Conservation (phyloP, 2,888 invertebrate genomes). For the Cartodere bifasciata region DNA sequence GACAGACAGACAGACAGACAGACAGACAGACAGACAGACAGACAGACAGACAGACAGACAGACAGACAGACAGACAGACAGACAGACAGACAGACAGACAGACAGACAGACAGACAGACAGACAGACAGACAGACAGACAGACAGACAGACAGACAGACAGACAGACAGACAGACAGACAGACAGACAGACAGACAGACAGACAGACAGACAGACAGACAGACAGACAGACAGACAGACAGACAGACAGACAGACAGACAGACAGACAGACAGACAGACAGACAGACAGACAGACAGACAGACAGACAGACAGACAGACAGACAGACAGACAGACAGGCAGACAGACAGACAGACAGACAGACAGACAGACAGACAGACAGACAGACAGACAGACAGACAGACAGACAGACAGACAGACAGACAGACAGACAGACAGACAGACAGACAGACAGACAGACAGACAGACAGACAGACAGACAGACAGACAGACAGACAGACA, state of each 20-base stretch:
- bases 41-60: slow-evolving; percentile 5
- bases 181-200: slow-evolving; percentile 5
- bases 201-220: slow-evolving; percentile 5
- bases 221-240: slow-evolving; percentile 2
- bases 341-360: too few species aligned
- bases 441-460: slow-evolving; percentile 2
- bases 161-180: slow-evolving; percentile 5
- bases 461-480: slow-evolving; percentile 2
- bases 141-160: slow-evolving; percentile 5
- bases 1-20: slow-evolving; percentile 5
- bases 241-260: background rate
- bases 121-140: slow-evolving; percentile 5
- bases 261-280: background rate
- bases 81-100: slow-evolving; percentile 5
- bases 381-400: background rate
- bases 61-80: slow-evolving; percentile 5
- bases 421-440: slow-evolving; percentile 2
- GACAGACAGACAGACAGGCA: too few species aligned
- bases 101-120: slow-evolving; percentile 5
- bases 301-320: background rate
- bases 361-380: background rate
- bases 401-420: slow-evolving; percentile 2
- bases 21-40: slow-evolving; percentile 5
- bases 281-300: background rate
- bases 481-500: slow-evolving; percentile 2